Conservation (phyloP, 2,113 vertebrate species). For the Bujurquina vittata region DNA sequence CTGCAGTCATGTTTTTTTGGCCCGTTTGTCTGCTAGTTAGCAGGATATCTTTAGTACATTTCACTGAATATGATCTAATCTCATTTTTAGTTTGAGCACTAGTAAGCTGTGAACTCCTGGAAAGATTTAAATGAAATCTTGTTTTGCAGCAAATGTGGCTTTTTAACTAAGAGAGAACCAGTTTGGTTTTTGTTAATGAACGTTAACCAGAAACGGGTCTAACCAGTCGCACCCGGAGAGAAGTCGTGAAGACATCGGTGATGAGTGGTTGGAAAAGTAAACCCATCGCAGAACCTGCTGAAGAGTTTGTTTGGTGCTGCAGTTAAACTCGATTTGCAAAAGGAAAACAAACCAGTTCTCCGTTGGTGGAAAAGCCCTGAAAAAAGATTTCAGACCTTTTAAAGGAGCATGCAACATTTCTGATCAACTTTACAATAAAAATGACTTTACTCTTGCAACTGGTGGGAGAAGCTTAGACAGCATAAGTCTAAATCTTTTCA, state of each 20-base stretch:
- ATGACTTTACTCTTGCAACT: background rate
- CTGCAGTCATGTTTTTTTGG: background rate
- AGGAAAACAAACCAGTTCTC: background rate
- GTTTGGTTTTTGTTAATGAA: background rate
- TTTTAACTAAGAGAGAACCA: background rate
- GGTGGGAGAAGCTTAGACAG: background rate
- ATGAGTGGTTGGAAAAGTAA: background rate
- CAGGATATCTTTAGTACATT: no score
- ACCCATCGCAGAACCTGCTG: background rate
- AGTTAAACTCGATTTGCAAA: background rate
- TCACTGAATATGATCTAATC: no score
- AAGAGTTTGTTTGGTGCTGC: background rate
- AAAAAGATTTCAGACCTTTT: background rate
- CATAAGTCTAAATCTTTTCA: background rate
- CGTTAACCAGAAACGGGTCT: background rate
- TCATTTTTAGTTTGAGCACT: no score
- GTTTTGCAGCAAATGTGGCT: background rate
- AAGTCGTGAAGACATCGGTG: background rate
- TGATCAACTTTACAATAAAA: background rate
- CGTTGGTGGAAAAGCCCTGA: background rate
- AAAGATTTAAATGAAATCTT: background rate
- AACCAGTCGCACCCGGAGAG: background rate
- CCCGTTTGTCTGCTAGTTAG: no score
- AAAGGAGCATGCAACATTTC: background rate
- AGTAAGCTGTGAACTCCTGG: accelerated